Percentiles rank a stretch among this genome's conserved stretches.
Conservation (phyloP, 2,113 vertebrate genomes). For the Buteo buteo region DNA sequence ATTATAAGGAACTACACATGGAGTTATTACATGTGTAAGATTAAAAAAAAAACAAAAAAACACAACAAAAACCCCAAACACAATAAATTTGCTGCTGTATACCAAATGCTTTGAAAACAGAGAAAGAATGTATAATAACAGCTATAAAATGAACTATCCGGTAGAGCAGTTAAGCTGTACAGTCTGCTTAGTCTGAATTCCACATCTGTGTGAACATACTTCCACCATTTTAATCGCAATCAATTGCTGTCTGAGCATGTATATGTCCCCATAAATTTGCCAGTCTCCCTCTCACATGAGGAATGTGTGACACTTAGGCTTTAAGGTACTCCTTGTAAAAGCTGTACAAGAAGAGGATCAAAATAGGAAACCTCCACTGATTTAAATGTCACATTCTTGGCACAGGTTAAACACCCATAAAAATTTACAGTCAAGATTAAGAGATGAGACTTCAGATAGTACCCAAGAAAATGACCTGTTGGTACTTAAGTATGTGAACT, state of each 20-base stretch:
- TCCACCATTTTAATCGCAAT: neutral
- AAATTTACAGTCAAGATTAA: conserved; percentile 31
- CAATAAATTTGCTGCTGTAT: neutral
- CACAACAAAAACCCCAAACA: neutral
- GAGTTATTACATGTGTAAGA: neutral
- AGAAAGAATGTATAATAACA: neutral
- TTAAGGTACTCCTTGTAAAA: conserved; percentile 28
- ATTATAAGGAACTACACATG: neutral
- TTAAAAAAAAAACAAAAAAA: neutral
- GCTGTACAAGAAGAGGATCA: neutral
- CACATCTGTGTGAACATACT: conserved; percentile 3
- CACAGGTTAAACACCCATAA: conserved; percentile 10
- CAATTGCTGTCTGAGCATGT: neutral
- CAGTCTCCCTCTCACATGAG: neutral
- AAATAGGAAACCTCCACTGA: conserved; percentile 5
- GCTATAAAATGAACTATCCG: conserved; percentile 13
- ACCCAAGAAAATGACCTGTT: conserved; percentile 22
- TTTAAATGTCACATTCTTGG: conserved; percentile 38
- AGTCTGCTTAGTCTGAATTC: neutral
- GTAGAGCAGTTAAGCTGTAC: neutral
- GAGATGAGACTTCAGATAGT: neutral
- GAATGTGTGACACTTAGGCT: neutral
- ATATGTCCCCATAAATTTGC: conserved; percentile 20
- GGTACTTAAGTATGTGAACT: neutral
- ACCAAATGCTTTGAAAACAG: neutral